Evolutionary conservation across 2,888 invertebrate species (phyloP).

Genomic region (Xestia ashworthii): DNA sequence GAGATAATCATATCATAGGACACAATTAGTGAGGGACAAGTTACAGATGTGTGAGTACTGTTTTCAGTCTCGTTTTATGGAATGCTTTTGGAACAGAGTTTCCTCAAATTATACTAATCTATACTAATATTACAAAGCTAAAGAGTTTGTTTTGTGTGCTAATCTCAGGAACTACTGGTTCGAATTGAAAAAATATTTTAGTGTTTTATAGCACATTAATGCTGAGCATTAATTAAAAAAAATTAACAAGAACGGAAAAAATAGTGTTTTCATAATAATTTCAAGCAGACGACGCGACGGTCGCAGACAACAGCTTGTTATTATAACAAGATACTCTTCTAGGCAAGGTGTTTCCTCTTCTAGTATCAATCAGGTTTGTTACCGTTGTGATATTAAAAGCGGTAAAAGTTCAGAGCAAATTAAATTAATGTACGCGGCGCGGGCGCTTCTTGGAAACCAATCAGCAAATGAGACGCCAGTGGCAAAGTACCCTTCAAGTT

Average conservation of each 20-base stretch:
- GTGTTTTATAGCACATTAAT: too few relatives aligned
- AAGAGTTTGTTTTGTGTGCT: too few relatives aligned
- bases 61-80: background rate
- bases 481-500: background rate
- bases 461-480: constrained; percentile 27
- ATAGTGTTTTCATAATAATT: too few relatives aligned
- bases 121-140: too few relatives aligned
- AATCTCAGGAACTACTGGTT: too few relatives aligned
- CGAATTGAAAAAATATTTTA: too few relatives aligned
- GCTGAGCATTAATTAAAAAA: too few relatives aligned
- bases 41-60: background rate
- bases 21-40: background rate
- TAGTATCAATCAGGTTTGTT: constrained; percentile 1
- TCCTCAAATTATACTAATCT: background rate
- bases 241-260: too few relatives aligned
- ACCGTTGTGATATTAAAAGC: background rate
- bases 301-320: background rate
- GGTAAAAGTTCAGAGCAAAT: constrained; percentile 25
- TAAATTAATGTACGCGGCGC: background rate
- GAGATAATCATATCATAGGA: background rate
- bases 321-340: background rate
- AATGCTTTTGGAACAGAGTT: background rate
- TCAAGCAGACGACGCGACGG: too few relatives aligned
- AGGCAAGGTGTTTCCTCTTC: background rate
- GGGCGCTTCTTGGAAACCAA: constrained; percentile 21